These are phyloP conservation scores for Peucedramus taeniatus DNA, from an alignment of 2,113 vertebrate genomes.

Conservation along the genomic window DNA sequence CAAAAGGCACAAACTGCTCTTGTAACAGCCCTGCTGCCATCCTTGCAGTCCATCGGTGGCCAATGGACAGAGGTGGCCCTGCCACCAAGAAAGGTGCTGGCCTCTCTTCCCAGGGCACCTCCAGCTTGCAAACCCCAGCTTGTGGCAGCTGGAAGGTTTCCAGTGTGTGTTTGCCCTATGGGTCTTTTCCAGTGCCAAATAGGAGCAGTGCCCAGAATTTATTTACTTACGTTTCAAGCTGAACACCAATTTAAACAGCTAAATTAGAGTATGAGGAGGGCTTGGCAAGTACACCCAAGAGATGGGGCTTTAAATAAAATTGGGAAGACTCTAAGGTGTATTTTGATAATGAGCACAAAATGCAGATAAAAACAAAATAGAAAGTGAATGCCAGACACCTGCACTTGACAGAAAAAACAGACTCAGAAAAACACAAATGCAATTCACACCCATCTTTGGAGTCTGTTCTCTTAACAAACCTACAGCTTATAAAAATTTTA, in stretches of 20 bases:
- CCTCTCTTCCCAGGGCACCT: not conserved
- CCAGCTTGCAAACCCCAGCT: not conserved
- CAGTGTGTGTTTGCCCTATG: not conserved
- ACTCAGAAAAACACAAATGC: not conserved
- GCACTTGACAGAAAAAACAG: not conserved
- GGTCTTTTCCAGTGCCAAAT: not conserved
- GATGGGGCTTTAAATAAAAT: not conserved
- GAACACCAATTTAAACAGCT: not conserved
- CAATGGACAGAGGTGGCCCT: rapidly evolving
- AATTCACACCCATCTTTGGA: not conserved
- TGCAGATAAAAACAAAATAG: not conserved
- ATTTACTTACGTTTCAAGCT: not conserved
- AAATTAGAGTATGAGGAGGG: not conserved
- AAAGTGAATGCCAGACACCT: not conserved
- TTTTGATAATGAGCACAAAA: not conserved
- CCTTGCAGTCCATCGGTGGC: not conserved
- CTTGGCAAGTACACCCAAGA: not conserved
- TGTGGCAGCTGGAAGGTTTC: not conserved
- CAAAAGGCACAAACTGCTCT: not conserved
- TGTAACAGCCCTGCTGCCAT: not conserved
- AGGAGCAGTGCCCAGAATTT: not conserved
- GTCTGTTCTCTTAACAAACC: not conserved
- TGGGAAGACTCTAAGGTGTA: not conserved
- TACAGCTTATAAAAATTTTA: not conserved
- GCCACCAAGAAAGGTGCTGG: not conserved